phyloP scores from a whole-genome alignment of 2,797 vertebrate species.

The Coluber constrictor region DNA sequence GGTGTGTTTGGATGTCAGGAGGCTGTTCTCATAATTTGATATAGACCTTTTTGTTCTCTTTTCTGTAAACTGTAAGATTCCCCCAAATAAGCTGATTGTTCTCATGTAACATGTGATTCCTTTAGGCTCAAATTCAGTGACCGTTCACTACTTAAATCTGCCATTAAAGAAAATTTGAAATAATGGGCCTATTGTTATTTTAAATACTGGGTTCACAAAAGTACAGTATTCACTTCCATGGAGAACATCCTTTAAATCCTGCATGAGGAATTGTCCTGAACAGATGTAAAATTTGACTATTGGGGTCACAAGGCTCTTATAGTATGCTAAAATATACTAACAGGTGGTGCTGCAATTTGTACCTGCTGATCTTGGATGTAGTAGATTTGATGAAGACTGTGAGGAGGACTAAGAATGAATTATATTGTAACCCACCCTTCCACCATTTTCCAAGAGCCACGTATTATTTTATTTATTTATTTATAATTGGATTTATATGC shows the following conservation, averaged over 20 bases:
- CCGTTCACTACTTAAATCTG: not conserved
- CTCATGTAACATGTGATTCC: not conserved
- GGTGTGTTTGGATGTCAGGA: not conserved
- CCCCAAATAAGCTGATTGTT: not conserved
- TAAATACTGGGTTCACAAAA: not conserved
- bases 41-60: not conserved
- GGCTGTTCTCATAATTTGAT: not conserved
- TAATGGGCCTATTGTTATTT: not conserved
- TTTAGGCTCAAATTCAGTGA: not conserved
- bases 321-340: not conserved
- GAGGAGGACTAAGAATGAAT: not conserved
- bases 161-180: not conserved
- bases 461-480: not conserved
- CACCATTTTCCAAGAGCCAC: not conserved
- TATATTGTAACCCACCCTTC: not conserved
- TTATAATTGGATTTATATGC: too few relatives aligned
- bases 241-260: not conserved
- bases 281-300: not conserved
- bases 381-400: not conserved
- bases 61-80: not conserved
- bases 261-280: not conserved
- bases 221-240: not conserved
- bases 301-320: not conserved
- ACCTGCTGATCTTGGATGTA: not conserved
- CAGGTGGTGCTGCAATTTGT: not conserved